phyloP scores from a whole-genome alignment of 2,797 vertebrate species.

The Heterohyrax brucei region DNA sequence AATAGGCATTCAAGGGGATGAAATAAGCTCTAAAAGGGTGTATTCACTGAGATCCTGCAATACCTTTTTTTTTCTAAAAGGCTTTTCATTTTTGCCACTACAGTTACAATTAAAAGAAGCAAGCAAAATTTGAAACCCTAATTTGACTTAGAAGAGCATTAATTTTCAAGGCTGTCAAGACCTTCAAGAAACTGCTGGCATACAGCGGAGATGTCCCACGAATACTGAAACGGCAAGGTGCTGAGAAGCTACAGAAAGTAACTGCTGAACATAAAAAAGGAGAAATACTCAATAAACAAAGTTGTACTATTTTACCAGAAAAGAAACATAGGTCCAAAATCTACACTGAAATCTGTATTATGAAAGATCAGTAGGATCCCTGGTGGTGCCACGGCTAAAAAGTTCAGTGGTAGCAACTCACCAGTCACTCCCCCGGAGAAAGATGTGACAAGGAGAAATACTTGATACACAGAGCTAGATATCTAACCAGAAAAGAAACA shows the following conservation, averaged over 20 bases:
- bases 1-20: background rate
- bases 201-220: background rate
- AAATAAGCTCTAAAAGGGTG: background rate
- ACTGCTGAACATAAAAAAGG: accelerated
- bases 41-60: background rate
- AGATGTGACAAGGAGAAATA: background rate
- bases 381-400: background rate
- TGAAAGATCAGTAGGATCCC: background rate
- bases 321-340: background rate
- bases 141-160: slow-evolving; percentile 40
- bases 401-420: background rate
- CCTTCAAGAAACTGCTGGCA: slow-evolving; percentile 8
- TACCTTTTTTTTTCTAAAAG: background rate
- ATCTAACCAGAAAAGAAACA: background rate
- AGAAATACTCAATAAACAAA: background rate
- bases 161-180: slow-evolving; percentile 58
- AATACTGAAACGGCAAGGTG: accelerated
- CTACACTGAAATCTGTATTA: background rate
- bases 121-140: slow-evolving; percentile 76
- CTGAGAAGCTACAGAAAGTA: background rate
- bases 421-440: background rate
- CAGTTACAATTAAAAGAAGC: slow-evolving; percentile 42
- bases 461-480: background rate
- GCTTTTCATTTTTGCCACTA: slow-evolving; percentile 2
- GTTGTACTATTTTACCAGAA: background rate